Conservation (phyloP, 2,888 invertebrate species). For the Sphaeridia pumilis region DNA sequence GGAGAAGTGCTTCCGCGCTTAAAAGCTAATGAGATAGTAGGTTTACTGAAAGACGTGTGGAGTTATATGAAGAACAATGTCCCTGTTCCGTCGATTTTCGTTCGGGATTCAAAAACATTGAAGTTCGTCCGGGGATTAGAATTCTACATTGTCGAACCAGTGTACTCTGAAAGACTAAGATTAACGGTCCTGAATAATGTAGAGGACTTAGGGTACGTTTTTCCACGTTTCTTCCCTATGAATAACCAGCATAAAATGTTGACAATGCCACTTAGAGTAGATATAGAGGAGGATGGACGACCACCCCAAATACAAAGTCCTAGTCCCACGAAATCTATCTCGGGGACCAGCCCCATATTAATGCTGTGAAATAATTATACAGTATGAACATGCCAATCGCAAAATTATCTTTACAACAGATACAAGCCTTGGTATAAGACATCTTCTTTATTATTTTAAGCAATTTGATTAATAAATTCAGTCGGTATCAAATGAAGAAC, state of each 20-base stretch:
- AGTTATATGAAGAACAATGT: slow-evolving; percentile 78
- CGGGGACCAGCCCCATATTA: no score
- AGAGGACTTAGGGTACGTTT: slow-evolving; percentile 58
- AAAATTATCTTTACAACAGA: no score
- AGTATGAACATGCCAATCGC: no score
- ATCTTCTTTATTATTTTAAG: no score
- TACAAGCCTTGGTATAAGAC: no score
- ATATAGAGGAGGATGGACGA: not conserved
- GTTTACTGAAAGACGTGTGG: slow-evolving; percentile 73
- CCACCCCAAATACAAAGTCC: slow-evolving; percentile 10
- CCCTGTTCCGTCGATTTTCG: slow-evolving; percentile 70
- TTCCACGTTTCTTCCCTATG: slow-evolving; percentile 57
- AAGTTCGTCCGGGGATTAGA: slow-evolving; percentile 60
- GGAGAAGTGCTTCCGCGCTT: slow-evolving; percentile 62
- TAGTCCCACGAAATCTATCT: slow-evolving; percentile 10
- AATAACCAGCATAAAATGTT: not conserved
- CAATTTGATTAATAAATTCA: no score
- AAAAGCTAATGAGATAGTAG: slow-evolving; percentile 62
- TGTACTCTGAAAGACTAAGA: slow-evolving; percentile 67
- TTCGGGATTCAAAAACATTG: slow-evolving; percentile 46
- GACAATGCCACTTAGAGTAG: not conserved
- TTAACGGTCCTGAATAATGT: slow-evolving; percentile 69
- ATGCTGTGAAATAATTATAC: no score
- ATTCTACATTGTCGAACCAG: slow-evolving; percentile 54
- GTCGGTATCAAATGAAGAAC: no score